Evolutionary conservation across 2,113 vertebrate genomes (phyloP), one percentile per base, ranked within the genome.

Genomic region (Siphamia tubifer): DNA sequence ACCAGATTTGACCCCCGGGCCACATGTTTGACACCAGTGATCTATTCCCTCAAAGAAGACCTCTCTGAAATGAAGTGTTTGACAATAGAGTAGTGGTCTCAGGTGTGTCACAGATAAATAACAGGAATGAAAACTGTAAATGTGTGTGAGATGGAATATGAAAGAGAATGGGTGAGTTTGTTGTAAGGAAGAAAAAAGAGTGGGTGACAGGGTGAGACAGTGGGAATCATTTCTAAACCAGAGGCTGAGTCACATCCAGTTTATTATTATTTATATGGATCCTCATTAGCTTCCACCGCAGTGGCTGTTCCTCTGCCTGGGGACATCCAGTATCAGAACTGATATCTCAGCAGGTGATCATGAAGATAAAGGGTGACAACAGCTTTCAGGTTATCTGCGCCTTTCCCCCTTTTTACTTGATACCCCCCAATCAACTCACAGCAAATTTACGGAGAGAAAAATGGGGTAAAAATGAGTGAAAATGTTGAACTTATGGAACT

Each of bases 51-150:
- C 23, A 1, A 52, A 60, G 15, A 15, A 15, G 1, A 0, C 5
- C 60, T 30, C 4, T 3, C 55, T 32, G 43, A 73, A 58, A 73
- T 74, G 34, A 80, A 73, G 56, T 25, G 35, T 40, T 10, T 7
- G 12, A 61, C 55, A 72, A 68, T 8, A 48, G 44, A 62, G 40
- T 12, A 1, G 40, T 43, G 38, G 68, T 76, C 68, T 80, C 77
- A 36, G 64, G 60, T 67, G 68, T 36, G 32, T 63, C 27, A 7
- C 23, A 47, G 66, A 63, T 36, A 11, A 78, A 71, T 38, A 12
- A n/a, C 10, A 21, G 27, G 6, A 20, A 47, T 27, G 36, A 57
- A 68, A 60, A 44, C 23, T 2, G 10, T 32, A 10, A 52, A 25
- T 30, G 42, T 16, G 23, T 9, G 17, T 24, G 45, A 21, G 42